Percentiles rank a stretch among this genome's conserved stretches.
phyloP scores from a whole-genome alignment of 2,888 invertebrate species.

The Catonia carolina region DNA sequence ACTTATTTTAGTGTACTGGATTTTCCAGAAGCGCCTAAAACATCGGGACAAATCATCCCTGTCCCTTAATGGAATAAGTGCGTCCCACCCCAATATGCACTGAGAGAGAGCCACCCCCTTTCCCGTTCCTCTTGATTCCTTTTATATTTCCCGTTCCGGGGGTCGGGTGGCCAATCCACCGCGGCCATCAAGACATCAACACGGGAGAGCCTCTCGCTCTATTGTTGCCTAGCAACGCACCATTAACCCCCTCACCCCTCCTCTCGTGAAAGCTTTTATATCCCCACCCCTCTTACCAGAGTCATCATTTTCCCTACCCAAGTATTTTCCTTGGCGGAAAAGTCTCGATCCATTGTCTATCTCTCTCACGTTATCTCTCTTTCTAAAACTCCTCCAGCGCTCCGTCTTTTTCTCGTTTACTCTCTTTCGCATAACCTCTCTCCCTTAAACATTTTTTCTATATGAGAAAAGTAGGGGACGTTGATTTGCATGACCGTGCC shows the following conservation, averaged over 20 bases:
- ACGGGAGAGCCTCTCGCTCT: constrained; percentile 38
- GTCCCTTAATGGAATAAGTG: constrained; percentile 18
- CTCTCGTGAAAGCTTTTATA: constrained; percentile 26
- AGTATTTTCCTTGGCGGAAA: constrained; percentile 18
- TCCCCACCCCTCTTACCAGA: constrained; percentile 18
- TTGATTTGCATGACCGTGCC: constrained; percentile 26
- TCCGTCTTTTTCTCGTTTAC: neutral
- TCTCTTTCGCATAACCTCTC: neutral
- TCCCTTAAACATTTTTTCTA: constrained; percentile 14
- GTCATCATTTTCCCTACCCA: constrained; percentile 17
- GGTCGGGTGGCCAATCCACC: constrained; percentile 40
- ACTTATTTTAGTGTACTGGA: neutral
- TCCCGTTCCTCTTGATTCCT: constrained; percentile 22
- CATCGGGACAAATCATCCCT: constrained; percentile 18
- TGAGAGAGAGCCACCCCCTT: constrained; percentile 14
- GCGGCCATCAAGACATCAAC: constrained; percentile 29
- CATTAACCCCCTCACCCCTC: constrained; percentile 38
- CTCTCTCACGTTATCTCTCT: constrained; percentile 10
- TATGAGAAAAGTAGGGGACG: constrained; percentile 24
- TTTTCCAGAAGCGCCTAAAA: constrained; percentile 3
- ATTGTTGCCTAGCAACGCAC: constrained; percentile 44
- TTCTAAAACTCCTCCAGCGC: neutral
- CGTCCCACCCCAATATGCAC: constrained; percentile 14
- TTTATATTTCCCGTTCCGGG: constrained; percentile 33
- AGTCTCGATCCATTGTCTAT: constrained; percentile 17